Evolutionary conservation across 2,797 vertebrate genomes (phyloP), one percentile per base, ranked within the genome.

Genomic region (Spatula clypeata): DNA sequence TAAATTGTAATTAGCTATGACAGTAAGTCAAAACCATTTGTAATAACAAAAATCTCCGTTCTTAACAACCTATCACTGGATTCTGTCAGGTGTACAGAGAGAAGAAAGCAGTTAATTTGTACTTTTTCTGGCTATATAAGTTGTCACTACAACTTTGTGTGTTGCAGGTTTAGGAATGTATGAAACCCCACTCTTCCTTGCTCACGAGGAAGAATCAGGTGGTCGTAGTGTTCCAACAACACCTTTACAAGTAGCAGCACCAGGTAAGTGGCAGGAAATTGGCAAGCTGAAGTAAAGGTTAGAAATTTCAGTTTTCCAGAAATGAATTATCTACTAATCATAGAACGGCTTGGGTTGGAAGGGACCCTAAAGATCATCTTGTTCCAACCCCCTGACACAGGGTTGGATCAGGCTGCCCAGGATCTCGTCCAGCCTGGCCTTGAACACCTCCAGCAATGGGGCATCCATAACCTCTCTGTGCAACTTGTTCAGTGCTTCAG

Each of bases 171-270:
- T 99, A 95, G 99, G 99, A 53, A 99, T 99, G 99, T 99, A 99
- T 26, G 99, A 99, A 97, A 99, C 99, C 26, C 99, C 99, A 26
- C 98, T 99, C 4, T 99, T 99, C 97, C 98, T 99, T 85, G 99
- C 99, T 72, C 99, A 99, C 4, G 99, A 99, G 97, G 99, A 99
- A 86, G 99, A 99, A 29, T 99, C 99, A 5, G 99, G 99, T 86
- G 99, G 99, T 38, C 98, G 99, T 32, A 99, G 99, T 7, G 99
- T 99, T 79, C 99, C 99, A 62, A 99, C 99, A 32, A 99, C 99
- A 8, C 99, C 99, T 1, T 91, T 99, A 31, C 99, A 99, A 93
- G 99, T 99, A 49, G 99, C 99, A 84, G 99, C 99, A 79, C 99
- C 99, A 87, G 99, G 99, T 99, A 91, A 91, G 97, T n/a, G 17